Conservation (phyloP, 1,140 invertebrate species). For the silkworm (Bombyx mori) region ASM3026992v2 NC_085133.1:7998001-7998500, state of each 20-base stretch:
- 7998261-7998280: conserved; percentile 43
- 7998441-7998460: conserved; percentile 71
- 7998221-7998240: conserved; percentile 61
- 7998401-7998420: conserved; percentile 63
- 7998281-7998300: conserved; percentile 20
- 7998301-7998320: conserved; percentile 9
- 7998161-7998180: conserved; percentile 65
- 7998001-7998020: conserved; percentile 20
- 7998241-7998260: conserved; percentile 37
- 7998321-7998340: conserved; percentile 25
- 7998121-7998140: conserved; percentile 48
- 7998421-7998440: conserved; percentile 59
- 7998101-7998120: conserved; percentile 47
- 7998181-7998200: conserved; percentile 69
- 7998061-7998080: conserved; percentile 35
- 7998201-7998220: conserved; percentile 68
- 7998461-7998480: conserved; percentile 70
- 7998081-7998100: conserved; percentile 31
- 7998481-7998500: conserved; percentile 69
- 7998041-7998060: conserved; percentile 26
- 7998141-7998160: conserved; percentile 52
- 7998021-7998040: conserved; percentile 26
- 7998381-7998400: conserved; percentile 48
- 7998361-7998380: conserved; percentile 57
- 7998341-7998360: conserved; percentile 52